phyloP scores from a whole-genome alignment of 2,888 invertebrate species.

The Endomychus coccineus region DNA sequence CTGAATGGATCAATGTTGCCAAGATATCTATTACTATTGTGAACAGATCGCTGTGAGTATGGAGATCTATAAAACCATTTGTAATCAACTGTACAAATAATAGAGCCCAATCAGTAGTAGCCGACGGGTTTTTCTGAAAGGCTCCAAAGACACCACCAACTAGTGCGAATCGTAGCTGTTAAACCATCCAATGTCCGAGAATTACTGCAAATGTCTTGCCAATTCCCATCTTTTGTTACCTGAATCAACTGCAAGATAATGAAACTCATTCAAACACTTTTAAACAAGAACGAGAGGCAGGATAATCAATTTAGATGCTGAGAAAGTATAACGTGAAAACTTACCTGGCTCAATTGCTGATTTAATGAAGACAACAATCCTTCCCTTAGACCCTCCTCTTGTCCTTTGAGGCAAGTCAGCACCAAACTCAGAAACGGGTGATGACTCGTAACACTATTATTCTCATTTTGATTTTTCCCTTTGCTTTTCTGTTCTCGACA shows the following conservation, averaged over 20 bases:
- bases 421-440: conserved; percentile 93
- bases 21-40: conserved; percentile 96
- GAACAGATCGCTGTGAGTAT: conserved; percentile 83
- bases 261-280: too few relatives aligned
- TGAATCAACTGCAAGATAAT: conserved; percentile 40
- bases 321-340: background rate
- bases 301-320: background rate
- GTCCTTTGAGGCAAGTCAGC: conserved; percentile 88
- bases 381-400: conserved; percentile 88
- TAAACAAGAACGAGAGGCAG: too few relatives aligned
- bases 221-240: conserved; percentile 37
- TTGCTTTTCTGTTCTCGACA: conserved; percentile 48
- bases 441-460: conserved; percentile 56
- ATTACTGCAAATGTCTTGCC: conserved; percentile 39
- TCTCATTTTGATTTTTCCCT: conserved; percentile 41
- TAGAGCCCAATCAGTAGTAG: conserved; percentile 93
- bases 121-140: conserved; percentile 82
- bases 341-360: conserved; percentile 77
- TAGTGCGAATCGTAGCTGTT: conserved; percentile 82
- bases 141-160: conserved; percentile 99
- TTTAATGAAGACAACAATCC: conserved; percentile 83
- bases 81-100: conserved; percentile 88
- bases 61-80: conserved; percentile 85
- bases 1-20: conserved; percentile 90
- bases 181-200: conserved; percentile 82